A percentile compares a stretch with the other conserved stretches of the same genome.
These are phyloP conservation scores for Murina feae DNA, from an alignment of 2,113 vertebrate genomes.

Conservation along the genomic window DNA sequence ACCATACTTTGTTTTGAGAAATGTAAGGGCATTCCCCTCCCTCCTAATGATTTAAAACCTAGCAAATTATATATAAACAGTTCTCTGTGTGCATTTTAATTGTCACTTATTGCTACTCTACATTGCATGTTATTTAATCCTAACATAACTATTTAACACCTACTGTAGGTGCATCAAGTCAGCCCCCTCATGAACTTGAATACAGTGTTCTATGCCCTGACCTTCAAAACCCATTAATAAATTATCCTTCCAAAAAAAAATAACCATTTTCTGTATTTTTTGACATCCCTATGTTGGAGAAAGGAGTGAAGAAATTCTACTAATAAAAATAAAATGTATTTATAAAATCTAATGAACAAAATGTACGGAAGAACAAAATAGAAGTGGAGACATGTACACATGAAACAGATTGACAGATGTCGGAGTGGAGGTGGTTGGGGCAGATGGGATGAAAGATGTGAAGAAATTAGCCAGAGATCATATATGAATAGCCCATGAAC, in stretches of 20 bases:
- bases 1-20: not conserved
- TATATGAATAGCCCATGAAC: not conserved
- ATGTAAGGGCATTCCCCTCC: not conserved
- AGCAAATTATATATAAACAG: not conserved
- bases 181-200: not conserved
- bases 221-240: not conserved
- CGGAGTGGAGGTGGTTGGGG: not conserved
- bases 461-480: not conserved
- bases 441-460: not conserved
- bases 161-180: not conserved
- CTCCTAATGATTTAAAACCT: not conserved
- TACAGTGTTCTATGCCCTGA: not conserved
- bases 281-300: not conserved
- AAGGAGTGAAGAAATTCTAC: not conserved
- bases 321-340: not conserved
- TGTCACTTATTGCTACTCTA: not conserved
- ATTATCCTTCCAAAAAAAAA: not conserved
- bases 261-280: not conserved
- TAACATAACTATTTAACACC: not conserved
- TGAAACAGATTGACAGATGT: not conserved
- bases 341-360: not conserved
- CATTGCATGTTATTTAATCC: not conserved
- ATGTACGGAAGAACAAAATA: not conserved
- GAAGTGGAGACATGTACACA: not conserved
- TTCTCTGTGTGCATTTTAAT: not conserved